Evolutionary conservation across 2,113 vertebrate genomes (phyloP).

Genomic region (Taxidea taxus): DNA sequence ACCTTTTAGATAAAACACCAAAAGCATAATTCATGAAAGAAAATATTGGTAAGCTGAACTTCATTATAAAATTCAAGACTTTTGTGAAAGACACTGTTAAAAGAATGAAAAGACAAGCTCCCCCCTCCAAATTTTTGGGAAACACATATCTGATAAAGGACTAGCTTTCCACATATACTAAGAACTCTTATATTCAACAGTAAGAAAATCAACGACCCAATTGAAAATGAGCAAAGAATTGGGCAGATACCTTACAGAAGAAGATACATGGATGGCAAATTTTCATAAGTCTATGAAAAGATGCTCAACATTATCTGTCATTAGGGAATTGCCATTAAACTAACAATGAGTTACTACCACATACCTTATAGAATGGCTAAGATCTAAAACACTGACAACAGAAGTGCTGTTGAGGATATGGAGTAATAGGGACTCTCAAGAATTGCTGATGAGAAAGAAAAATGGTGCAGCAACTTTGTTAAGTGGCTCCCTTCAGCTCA

Average conservation of each 20-base stretch:
- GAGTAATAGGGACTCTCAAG: background rate
- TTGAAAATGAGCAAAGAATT: background rate
- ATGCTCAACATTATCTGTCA: background rate
- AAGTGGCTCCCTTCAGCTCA: background rate
- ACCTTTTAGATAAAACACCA: background rate
- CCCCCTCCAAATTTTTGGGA: background rate
- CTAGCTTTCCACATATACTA: background rate
- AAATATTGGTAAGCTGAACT: background rate
- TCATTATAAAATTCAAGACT: background rate
- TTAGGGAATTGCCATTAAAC: background rate
- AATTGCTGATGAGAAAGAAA: background rate
- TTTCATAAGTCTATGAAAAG: background rate
- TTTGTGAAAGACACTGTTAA: background rate
- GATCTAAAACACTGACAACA: background rate
- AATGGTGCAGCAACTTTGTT: background rate
- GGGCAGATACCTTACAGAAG: background rate
- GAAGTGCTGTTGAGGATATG: background rate
- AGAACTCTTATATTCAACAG: background rate
- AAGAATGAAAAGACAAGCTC: background rate
- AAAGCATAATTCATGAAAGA: background rate
- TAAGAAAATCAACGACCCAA: background rate
- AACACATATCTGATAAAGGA: background rate
- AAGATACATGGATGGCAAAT: background rate
- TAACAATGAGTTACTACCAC: background rate
- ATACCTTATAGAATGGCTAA: background rate